Percentiles rank a stretch among this genome's conserved stretches.
Conservation (phyloP, 2,113 vertebrate genomes). For the Eidolon helvum region DNA sequence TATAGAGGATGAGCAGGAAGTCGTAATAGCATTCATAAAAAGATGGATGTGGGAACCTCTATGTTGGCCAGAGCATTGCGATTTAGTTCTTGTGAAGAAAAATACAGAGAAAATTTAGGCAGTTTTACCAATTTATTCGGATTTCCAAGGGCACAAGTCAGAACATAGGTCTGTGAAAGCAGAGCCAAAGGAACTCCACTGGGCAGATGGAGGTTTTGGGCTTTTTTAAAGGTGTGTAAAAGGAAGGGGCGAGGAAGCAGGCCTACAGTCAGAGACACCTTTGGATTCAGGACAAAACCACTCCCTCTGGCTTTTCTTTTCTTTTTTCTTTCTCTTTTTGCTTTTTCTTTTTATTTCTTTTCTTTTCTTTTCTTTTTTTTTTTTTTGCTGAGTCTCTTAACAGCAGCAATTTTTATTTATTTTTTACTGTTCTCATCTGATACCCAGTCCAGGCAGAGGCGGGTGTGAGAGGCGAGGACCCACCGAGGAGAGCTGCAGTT, state of each 20-base stretch:
- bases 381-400: background rate
- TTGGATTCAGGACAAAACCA: background rate
- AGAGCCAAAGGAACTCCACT: background rate
- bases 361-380: background rate
- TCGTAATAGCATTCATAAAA: background rate
- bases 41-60: background rate
- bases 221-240: background rate
- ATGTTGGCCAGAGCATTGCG: background rate
- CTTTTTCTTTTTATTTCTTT: background rate
- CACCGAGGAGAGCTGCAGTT: slow-evolving; percentile 73
- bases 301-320: background rate
- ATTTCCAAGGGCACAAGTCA: background rate
- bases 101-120: background rate
- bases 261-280: too few species aligned
- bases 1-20: background rate
- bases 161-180: background rate
- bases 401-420: background rate
- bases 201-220: background rate
- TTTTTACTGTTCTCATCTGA: background rate
- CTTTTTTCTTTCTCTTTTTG: background rate
- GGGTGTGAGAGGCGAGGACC: background rate
- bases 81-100: background rate
- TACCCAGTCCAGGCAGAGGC: background rate
- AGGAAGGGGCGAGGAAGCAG: background rate
- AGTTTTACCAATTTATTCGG: background rate